Evolutionary conservation across 2,888 invertebrate genomes (phyloP), one percentile per base, ranked within the genome.

Genomic region (Yponomeuta cagnagella): DNA sequence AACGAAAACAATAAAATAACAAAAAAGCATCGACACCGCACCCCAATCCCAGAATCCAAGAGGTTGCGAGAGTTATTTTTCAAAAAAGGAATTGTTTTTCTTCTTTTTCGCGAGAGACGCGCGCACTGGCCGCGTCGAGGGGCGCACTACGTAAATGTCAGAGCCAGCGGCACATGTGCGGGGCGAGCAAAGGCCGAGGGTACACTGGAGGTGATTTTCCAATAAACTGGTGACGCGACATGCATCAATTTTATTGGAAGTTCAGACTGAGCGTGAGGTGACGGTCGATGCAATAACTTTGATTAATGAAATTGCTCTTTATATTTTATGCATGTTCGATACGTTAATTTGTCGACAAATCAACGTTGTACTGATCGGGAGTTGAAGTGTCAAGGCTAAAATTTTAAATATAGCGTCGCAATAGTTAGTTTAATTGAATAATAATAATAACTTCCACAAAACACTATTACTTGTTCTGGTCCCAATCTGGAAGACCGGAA

Each of bases 141-240:
- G 86, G 85, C 88, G 87, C 87, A 91, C 92, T 91, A 91, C 88
- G 89, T 86, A 89, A 90, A 89, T 90, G 90, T 90, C 89, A 89
- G 90, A 82, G 82, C 86, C 82, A 75, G 87, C 87, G 89, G 90
- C 88, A 89, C 90, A 90, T 90, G 90, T 89, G 89, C 92, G 90
- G 87, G 81, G 80, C 81, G 79, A 75, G 77, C 78, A 87, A 86
- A 85, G 74, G 84, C 79, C 67, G 74, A 71, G 83, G 77, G 70
- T 80, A 83, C 75, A 80, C 74, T 80, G 83, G 76, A 63, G 72
- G 72, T 68, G 69, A 73, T 85, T 88, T 86, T 82, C 79, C 15
- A 15, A 15, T 58, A 58, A 58, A 58, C 52, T 3, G 52, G 15
- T 58, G 52, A 58, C 52, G 52, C 52, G 52, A 4, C 52, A 58